Conservation (phyloP, 2,797 vertebrate species). For the Serranus cabrilla region DNA sequence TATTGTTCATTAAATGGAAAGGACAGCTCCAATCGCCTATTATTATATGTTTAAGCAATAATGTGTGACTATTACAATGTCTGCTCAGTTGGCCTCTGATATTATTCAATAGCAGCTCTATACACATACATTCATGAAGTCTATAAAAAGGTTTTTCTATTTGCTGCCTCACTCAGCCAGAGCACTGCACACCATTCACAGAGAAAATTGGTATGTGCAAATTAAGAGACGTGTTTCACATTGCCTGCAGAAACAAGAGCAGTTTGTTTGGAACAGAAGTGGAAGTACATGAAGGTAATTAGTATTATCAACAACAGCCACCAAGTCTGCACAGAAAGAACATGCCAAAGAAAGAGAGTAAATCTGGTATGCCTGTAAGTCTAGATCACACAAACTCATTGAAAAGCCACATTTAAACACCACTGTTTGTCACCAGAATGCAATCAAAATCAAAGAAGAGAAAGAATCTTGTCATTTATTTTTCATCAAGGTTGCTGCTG, state of each 20-base stretch:
- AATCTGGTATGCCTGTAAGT: neutral
- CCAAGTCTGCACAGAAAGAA: neutral
- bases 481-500: neutral
- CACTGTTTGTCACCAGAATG: neutral
- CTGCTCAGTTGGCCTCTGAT: conserved; percentile 12
- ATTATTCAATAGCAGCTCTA: conserved; percentile 14
- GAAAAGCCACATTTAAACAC: neutral
- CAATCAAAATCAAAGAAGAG: neutral
- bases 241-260: neutral
- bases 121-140: neutral
- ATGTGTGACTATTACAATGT: conserved; percentile 24
- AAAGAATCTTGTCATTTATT: neutral
- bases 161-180: conserved; percentile 7
- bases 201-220: conserved; percentile 28
- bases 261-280: conserved; percentile 15
- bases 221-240: conserved; percentile 4
- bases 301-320: conserved; percentile 14
- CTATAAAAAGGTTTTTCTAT: conserved; percentile 19
- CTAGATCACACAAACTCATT: neutral
- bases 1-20: conserved; percentile 36
- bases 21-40: conserved; percentile 15
- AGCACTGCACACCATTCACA: conserved; percentile 11
- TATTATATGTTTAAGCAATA: conserved; percentile 32
- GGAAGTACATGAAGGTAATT: conserved; percentile 23
- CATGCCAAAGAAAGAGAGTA: neutral